phyloP scores from a whole-genome alignment of 2,888 invertebrate species.

The Torymus texanus region DNA sequence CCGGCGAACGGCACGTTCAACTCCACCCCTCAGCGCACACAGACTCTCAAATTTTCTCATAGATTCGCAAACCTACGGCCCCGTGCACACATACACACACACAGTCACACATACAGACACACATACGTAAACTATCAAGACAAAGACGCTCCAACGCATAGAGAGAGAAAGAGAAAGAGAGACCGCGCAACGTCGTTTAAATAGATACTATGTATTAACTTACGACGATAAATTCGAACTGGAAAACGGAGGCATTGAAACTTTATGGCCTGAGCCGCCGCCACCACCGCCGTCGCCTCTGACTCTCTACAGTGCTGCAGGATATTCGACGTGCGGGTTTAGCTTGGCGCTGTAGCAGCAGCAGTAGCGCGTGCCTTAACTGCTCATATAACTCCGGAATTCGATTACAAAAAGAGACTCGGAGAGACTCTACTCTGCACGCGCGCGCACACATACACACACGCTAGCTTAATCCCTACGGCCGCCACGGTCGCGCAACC shows the following conservation, averaged over 20 bases:
- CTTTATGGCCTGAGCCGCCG: slow-evolving; percentile 1
- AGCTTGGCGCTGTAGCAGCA: background rate
- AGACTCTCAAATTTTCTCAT: too few relatives aligned
- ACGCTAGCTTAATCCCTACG: slow-evolving; percentile 1
- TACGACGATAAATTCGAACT: slow-evolving; percentile 28
- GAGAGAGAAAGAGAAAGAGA: background rate
- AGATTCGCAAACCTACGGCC: too few relatives aligned
- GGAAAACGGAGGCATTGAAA: slow-evolving; percentile 22
- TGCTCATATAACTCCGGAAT: slow-evolving; percentile 44
- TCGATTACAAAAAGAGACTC: slow-evolving; percentile 46
- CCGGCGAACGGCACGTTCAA: too few relatives aligned
- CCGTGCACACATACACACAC: too few relatives aligned
- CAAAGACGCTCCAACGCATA: background rate
- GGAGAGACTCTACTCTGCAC: too few relatives aligned
- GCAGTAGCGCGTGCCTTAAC: slow-evolving; percentile 26
- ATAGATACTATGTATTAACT: slow-evolving; percentile 39
- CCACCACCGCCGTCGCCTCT: background rate
- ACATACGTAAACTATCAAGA: background rate
- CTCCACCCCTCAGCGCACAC: background rate
- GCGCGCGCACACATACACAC: background rate
- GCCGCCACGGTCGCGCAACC: background rate
- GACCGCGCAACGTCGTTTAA: background rate
- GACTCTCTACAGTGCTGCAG: background rate
- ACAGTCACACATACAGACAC: background rate
- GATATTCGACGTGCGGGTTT: slow-evolving; percentile 16